Evolutionary conservation across 2,797 vertebrate genomes (phyloP).

Genomic region (Centroberyx gerrardi): DNA sequence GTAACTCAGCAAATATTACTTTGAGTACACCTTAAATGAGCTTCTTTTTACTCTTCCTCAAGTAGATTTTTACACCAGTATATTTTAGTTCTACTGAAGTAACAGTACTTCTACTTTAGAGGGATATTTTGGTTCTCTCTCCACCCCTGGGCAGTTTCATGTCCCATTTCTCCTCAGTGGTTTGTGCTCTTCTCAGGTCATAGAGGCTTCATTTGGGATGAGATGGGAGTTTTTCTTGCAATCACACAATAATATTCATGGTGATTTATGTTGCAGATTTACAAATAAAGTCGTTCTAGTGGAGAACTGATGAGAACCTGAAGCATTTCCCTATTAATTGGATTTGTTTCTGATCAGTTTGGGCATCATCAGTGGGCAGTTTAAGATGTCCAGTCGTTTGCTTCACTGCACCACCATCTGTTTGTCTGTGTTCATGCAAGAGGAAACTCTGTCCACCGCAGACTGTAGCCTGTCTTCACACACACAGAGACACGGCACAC

Average conservation of each 20-base stretch:
- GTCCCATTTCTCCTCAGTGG: too few species aligned
- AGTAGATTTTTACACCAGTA: too few species aligned
- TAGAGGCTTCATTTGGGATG: neutral
- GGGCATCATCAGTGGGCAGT: conserved; percentile 44
- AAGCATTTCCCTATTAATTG: conserved; percentile 17
- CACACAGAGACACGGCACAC: neutral
- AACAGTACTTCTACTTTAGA: too few species aligned
- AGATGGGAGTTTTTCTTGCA: too few species aligned
- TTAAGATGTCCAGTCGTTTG: conserved; percentile 53
- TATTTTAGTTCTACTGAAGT: too few species aligned
- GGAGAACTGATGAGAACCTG: neutral
- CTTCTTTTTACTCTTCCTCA: too few species aligned
- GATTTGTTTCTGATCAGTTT: conserved; percentile 49
- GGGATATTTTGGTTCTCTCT: neutral
- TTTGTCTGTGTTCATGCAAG: conserved; percentile 47
- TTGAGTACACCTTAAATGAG: too few species aligned
- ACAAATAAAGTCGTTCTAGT: neutral
- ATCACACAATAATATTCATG: neutral
- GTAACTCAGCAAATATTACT: too few species aligned
- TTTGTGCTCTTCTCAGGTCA: neutral
- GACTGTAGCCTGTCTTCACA: conserved; percentile 14
- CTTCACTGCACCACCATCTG: conserved; percentile 53
- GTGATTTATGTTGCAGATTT: neutral
- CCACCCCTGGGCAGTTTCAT: neutral
- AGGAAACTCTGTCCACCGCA: conserved; percentile 22